Conservation (phyloP, 2,797 vertebrate species). For the Lepilemur septentrionalis region DNA sequence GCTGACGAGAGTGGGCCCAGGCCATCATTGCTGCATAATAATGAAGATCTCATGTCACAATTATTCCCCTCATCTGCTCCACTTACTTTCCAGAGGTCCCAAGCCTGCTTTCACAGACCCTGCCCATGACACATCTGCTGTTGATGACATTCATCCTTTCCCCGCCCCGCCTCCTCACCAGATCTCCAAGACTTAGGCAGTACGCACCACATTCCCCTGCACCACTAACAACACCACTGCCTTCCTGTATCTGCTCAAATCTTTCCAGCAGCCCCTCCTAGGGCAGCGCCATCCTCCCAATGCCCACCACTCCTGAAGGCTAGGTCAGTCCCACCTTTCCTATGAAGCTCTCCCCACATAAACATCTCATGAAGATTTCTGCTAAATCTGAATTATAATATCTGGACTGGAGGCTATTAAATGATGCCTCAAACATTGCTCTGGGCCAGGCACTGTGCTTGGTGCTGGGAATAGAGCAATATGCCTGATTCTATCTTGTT, state of each 20-base stretch:
- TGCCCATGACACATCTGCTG: background rate
- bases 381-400: background rate
- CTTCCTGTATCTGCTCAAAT: too few species aligned
- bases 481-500: background rate
- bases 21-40: background rate
- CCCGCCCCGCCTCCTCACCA: background rate
- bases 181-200: background rate
- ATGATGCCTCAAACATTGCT: background rate
- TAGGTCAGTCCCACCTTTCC: background rate
- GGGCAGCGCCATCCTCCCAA: background rate
- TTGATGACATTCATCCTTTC: background rate
- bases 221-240: background rate
- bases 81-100: background rate
- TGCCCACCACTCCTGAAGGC: background rate
- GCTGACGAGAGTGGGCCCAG: background rate
- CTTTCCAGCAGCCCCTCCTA: background rate
- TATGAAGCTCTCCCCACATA: background rate
- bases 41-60: background rate
- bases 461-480: background rate
- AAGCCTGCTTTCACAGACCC: background rate
- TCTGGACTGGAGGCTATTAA: background rate
- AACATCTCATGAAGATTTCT: background rate
- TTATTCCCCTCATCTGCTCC: background rate
- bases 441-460: background rate
- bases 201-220: too few species aligned